Conservation (phyloP, 1,140 invertebrate genomes). For the Heliothis subflexa region DNA sequence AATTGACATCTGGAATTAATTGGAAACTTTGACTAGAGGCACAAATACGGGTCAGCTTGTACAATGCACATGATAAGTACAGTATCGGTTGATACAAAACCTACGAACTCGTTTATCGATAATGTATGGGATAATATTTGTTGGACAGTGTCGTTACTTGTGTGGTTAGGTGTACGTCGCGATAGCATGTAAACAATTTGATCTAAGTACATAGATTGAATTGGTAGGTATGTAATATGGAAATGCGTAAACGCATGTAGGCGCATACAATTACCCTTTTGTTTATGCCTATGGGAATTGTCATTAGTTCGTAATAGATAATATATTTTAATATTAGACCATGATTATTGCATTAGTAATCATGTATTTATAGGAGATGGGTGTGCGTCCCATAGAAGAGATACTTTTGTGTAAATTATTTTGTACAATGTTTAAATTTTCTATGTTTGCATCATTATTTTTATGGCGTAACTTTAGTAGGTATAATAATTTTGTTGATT, state of each 20-base stretch:
- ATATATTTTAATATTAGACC: constrained; percentile 68
- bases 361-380: constrained; percentile 56
- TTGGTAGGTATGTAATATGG: constrained; percentile 11
- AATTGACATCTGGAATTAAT: background rate
- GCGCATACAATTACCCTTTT: constrained; percentile 50
- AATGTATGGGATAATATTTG: constrained; percentile 40
- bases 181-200: constrained; percentile 14
- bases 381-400: constrained; percentile 44
- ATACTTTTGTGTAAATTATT: constrained; percentile 75
- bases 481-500: constrained; percentile 70
- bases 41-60: constrained; percentile 40
- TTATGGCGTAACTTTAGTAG: constrained; percentile 61
- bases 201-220: constrained; percentile 37
- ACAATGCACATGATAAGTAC: constrained; percentile 30
- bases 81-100: constrained; percentile 19
- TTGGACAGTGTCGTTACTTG: constrained; percentile 36
- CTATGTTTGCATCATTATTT: constrained; percentile 71
- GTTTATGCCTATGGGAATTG: constrained; percentile 52
- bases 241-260: constrained; percentile 49
- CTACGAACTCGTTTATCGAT: constrained; percentile 21
- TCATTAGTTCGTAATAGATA: constrained; percentile 66
- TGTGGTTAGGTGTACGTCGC: constrained; percentile 37
- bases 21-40: constrained; percentile 54
- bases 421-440: constrained; percentile 76
- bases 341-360: constrained; percentile 58